Conservation (phyloP, 2,888 invertebrate genomes). For the Incurvaria masculella region DNA sequence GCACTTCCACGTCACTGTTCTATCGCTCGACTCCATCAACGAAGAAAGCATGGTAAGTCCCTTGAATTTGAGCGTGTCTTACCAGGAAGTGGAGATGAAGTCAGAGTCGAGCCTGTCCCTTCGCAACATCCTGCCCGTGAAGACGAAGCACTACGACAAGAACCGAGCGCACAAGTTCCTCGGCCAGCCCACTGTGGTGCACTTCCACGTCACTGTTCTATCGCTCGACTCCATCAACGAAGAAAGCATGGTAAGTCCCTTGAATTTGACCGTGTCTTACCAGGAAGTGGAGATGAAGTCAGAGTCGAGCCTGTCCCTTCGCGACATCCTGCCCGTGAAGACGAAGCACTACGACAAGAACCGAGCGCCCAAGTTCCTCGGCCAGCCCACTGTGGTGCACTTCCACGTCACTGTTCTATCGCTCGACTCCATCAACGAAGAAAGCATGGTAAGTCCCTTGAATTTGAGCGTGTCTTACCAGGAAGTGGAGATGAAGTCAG, state of each 20-base stretch:
- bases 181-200: constrained; percentile 84
- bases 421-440: constrained; percentile 92
- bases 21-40: constrained; percentile 91
- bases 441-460: constrained; percentile 88
- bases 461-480: constrained; percentile 43
- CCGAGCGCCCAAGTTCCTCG: no score
- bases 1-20: constrained; percentile 87
- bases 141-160: constrained; percentile 85
- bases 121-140: constrained; percentile 80
- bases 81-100: constrained; percentile 45
- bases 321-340: constrained; percentile 57
- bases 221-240: constrained; percentile 94
- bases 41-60: constrained; percentile 86
- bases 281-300: constrained; percentile 45
- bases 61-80: constrained; percentile 38
- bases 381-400: constrained; percentile 81
- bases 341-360: constrained; percentile 24
- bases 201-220: constrained; percentile 87
- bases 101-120: constrained; percentile 61
- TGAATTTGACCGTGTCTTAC: constrained; percentile 39
- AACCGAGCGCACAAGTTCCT: constrained; percentile 83
- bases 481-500: constrained; percentile 43
- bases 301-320: constrained; percentile 63
- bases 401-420: constrained; percentile 90
- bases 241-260: constrained; percentile 87